These are phyloP conservation scores for Phthorimaea operculella DNA, from an alignment of 1,140 invertebrate species.

Conservation along the genomic window DNA sequence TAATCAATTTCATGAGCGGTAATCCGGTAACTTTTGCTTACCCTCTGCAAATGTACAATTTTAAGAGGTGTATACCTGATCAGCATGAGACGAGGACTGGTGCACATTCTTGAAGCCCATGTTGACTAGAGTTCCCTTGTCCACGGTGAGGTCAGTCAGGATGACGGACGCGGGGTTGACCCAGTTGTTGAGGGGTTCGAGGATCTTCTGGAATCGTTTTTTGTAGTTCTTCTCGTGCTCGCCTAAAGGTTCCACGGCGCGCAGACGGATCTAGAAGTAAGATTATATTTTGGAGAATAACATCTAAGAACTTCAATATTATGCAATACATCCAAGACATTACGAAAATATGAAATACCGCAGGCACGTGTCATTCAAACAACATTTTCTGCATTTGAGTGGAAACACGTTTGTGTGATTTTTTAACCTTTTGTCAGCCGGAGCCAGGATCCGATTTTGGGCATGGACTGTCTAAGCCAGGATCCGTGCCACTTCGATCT, in stretches of 20 bases:
- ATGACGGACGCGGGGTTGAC: conserved; percentile 82
- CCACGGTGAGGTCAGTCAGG: conserved; percentile 84
- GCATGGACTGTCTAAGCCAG: no score
- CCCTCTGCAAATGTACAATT: no score
- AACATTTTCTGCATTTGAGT: no score
- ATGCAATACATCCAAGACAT: no score
- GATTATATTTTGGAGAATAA: not conserved
- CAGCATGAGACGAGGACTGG: conserved; percentile 73
- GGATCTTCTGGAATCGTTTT: conserved; percentile 79
- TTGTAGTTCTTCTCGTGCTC: conserved; percentile 82
- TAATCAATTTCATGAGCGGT: no score
- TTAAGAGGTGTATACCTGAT: conserved; percentile 42
- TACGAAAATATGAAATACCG: no score
- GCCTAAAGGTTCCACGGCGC: conserved; percentile 82
- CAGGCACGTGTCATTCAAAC: no score
- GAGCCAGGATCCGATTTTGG: no score
- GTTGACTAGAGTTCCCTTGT: conserved; percentile 77
- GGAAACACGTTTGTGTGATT: no score
- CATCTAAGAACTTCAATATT: not conserved
- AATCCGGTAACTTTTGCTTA: no score
- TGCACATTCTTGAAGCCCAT: conserved; percentile 82
- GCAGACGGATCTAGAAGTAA: conserved; percentile 71
- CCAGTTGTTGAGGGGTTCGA: conserved; percentile 81
- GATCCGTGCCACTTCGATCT: no score
- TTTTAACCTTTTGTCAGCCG: no score